These are phyloP conservation scores for Cyrtodaria siliqua DNA, from an alignment of 2,888 invertebrate species.

Conservation along the genomic window DNA sequence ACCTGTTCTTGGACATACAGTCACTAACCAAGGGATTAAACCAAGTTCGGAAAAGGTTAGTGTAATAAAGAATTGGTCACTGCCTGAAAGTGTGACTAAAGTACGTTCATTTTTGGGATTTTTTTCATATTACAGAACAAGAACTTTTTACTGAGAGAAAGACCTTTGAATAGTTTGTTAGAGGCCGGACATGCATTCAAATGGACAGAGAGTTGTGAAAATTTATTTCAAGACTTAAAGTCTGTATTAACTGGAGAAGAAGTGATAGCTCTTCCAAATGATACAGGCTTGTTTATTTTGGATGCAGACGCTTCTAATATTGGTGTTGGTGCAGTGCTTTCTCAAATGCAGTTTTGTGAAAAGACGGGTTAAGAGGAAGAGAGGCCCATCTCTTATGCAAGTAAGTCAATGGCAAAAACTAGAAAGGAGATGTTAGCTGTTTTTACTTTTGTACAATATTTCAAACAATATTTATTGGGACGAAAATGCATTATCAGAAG, in stretches of 20 bases:
- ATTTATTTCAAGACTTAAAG: too few species aligned
- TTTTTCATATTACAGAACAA: conserved; percentile 32
- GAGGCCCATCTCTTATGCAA: conserved; percentile 30
- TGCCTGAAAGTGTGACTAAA: conserved; percentile 13
- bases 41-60: too few species aligned
- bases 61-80: too few species aligned
- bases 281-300: too few species aligned
- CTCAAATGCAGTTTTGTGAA: too few species aligned
- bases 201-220: too few species aligned
- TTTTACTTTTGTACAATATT: conserved; percentile 34
- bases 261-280: conserved; percentile 38
- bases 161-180: conserved; percentile 30
- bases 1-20: too few species aligned
- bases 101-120: conserved; percentile 36
- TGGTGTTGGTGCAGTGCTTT: too few species aligned
- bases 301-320: too few species aligned
- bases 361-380: conserved; percentile 32
- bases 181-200: too few species aligned
- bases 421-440: conserved; percentile 47
- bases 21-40: too few species aligned
- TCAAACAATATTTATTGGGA: conserved; percentile 30
- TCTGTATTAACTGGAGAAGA: conserved; percentile 18
- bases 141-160: conserved; percentile 23
- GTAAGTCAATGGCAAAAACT: conserved; percentile 42
- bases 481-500: conserved; percentile 31